These are phyloP conservation scores for Nematolebias whitei DNA, from an alignment of 2,113 vertebrate species.

Conservation along the genomic window DNA sequence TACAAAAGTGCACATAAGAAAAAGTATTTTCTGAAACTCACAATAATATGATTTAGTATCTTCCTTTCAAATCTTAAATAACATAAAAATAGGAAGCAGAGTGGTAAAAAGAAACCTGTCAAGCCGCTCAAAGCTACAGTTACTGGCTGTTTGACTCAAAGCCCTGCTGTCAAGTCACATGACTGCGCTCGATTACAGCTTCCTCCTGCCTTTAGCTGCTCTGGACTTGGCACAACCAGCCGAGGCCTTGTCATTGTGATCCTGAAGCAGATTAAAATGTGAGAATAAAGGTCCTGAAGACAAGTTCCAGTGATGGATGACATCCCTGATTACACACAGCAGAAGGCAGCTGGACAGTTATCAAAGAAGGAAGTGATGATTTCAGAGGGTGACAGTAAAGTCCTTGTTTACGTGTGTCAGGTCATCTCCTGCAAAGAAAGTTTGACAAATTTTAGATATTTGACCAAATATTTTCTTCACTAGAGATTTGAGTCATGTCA, in stretches of 20 bases:
- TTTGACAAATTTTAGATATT: background rate
- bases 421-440: background rate
- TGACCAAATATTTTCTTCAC: background rate
- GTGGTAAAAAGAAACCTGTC: background rate
- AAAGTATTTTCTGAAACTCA: fast-evolving
- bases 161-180: background rate
- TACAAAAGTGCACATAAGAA: no score
- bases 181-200: background rate
- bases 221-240: background rate
- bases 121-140: background rate
- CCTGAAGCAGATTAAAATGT: no score
- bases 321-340: background rate
- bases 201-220: background rate
- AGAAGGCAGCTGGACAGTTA: background rate
- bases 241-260: no score
- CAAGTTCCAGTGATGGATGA: background rate
- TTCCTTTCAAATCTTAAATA: fast-evolving
- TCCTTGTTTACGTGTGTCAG: no score
- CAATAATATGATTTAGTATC: background rate
- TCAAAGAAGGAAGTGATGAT: conserved; percentile 35
- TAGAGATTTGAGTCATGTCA: no score
- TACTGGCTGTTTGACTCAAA: fast-evolving
- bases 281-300: no score
- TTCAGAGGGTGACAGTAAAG: background rate
- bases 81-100: fast-evolving